Conservation (phyloP, 2,113 vertebrate genomes). For the Capreolus pygargus region DNA sequence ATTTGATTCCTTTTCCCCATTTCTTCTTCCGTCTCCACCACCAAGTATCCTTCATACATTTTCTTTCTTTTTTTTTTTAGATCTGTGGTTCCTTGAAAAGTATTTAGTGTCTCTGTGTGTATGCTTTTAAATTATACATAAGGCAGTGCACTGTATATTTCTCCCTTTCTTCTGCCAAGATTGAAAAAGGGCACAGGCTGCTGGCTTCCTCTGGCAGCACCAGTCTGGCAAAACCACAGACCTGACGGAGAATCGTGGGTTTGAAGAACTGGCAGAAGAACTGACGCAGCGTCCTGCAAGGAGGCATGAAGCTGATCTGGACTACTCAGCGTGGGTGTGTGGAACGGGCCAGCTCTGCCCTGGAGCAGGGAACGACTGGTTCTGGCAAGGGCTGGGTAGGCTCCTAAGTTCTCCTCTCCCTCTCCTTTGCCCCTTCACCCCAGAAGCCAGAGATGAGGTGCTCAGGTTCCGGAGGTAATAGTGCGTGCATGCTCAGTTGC, state of each 20-base stretch:
- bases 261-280: not conserved
- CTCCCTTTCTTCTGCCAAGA: not conserved
- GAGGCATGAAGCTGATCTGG: not conserved
- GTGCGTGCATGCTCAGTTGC: not conserved
- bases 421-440: not conserved
- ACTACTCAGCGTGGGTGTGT: rapidly evolving
- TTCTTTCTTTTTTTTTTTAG: not conserved
- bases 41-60: not conserved
- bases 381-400: not conserved
- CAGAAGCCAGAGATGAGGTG: not conserved
- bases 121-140: not conserved
- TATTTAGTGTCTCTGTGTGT: not conserved
- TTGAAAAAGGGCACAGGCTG: not conserved
- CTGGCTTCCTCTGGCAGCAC: not conserved
- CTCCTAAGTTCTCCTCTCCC: not conserved
- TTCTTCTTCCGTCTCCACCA: not conserved
- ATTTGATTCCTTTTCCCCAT: not conserved
- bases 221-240: not conserved
- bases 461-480: not conserved
- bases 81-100: not conserved
- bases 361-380: not conserved
- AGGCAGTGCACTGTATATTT: not conserved
- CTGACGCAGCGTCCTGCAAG: too few species aligned
- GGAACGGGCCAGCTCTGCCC: too few species aligned
- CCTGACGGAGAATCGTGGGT: not conserved